A percentile compares a stretch with the other conserved stretches of the same genome.
phyloP scores from a whole-genome alignment of 2,888 invertebrate species.

The Crocallis elinguaria region DNA sequence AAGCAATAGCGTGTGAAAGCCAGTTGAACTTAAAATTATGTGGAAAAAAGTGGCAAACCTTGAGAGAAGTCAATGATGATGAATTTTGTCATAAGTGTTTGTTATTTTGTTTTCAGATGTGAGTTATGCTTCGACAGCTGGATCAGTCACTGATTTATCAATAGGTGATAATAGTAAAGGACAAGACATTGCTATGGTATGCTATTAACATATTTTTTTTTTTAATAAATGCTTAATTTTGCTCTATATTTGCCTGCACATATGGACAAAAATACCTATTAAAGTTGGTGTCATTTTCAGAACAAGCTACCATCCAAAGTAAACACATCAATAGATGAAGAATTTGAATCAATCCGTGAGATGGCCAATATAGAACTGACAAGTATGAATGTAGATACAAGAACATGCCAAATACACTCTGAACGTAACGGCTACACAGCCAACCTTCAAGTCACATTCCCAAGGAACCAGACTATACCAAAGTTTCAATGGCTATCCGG shows the following conservation, averaged over 20 bases:
- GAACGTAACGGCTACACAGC: slow-evolving; percentile 82
- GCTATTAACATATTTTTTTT: not conserved
- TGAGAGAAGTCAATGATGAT: too few relatives aligned
- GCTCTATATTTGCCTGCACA: not conserved
- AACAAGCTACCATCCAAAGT: slow-evolving; percentile 66
- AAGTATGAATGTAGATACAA: slow-evolving; percentile 85
- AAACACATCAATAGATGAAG: slow-evolving; percentile 74
- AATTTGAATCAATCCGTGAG: slow-evolving; percentile 80
- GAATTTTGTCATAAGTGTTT: too few relatives aligned
- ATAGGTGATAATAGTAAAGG: slow-evolving; percentile 60
- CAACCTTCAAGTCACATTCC: slow-evolving; percentile 85
- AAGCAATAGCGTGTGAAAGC: too few relatives aligned
- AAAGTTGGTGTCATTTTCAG: slow-evolving; percentile 50
- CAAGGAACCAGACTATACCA: slow-evolving; percentile 79
- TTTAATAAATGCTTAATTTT: not conserved
- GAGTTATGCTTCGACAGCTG: slow-evolving; percentile 75
- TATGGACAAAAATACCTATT: too few relatives aligned
- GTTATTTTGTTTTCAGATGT: slow-evolving; percentile 54
- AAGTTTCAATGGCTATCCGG: slow-evolving; percentile 80
- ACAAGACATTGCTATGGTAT: slow-evolving; percentile 74
- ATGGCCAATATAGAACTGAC: slow-evolving; percentile 82
- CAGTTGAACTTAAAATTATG: too few relatives aligned
- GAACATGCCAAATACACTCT: slow-evolving; percentile 85
- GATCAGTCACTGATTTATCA: slow-evolving; percentile 70
- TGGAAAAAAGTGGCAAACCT: too few relatives aligned